A percentile compares a stretch with the other conserved stretches of the same genome.
These are phyloP conservation scores for Clamator glandarius DNA, from an alignment of 2,797 vertebrate genomes.

Conservation along the genomic window DNA sequence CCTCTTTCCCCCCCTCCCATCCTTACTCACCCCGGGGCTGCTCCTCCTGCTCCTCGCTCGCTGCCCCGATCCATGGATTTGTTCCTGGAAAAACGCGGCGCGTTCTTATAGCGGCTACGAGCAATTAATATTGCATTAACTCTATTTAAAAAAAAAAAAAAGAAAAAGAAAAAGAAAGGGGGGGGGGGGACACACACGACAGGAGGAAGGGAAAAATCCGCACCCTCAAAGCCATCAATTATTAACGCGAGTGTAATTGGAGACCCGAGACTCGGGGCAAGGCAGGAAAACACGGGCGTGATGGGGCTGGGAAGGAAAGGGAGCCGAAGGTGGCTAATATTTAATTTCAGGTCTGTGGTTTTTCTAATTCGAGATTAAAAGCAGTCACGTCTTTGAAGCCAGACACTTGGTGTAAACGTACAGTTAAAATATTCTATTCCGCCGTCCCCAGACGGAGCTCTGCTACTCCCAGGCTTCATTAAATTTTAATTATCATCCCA, in stretches of 20 bases:
- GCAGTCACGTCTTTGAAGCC: slow-evolving; percentile 95
- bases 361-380: slow-evolving; percentile 92
- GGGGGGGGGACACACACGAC: too few species aligned
- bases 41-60: slow-evolving; percentile 34
- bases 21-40: background rate
- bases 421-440: slow-evolving; percentile 99
- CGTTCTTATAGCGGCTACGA: slow-evolving; percentile 86
- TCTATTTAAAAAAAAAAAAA: slow-evolving; percentile 35
- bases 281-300: slow-evolving; percentile 63
- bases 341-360: slow-evolving; percentile 87
- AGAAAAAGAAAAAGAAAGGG: too few species aligned
- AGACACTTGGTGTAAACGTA: slow-evolving; percentile 99
- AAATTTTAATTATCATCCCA: slow-evolving; percentile 98
- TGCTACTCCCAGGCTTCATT: slow-evolving; percentile 97
- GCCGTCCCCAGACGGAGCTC: slow-evolving; percentile 93
- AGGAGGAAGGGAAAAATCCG: background rate
- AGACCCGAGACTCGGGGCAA: slow-evolving; percentile 71
- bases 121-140: slow-evolving; percentile 91
- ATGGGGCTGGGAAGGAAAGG: slow-evolving; percentile 77
- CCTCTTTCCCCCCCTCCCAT: too few species aligned
- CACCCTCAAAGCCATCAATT: slow-evolving; percentile 76
- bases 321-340: slow-evolving; percentile 74
- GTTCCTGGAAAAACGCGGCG: slow-evolving; percentile 81
- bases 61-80: slow-evolving; percentile 79
- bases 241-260: slow-evolving; percentile 78